Percentiles rank a stretch among this genome's conserved stretches.
Evolutionary conservation across 1,140 invertebrate species (phyloP).

Genomic region (Lepidurus packardi): DNA sequence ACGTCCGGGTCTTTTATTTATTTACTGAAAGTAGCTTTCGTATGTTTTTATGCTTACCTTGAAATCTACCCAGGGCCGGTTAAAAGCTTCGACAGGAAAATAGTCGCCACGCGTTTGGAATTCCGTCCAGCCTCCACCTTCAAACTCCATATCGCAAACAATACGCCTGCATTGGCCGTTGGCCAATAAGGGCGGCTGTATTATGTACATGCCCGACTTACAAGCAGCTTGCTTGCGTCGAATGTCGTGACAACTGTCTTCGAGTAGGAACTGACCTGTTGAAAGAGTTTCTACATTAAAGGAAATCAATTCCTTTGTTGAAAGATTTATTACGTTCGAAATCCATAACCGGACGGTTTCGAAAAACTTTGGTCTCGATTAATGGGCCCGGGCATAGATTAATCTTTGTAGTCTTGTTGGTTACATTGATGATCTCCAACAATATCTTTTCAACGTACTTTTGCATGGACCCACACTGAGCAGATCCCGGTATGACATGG

Average conservation of each 20-base stretch:
- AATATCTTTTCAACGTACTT: not conserved
- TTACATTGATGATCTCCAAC: not conserved
- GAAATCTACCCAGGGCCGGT: not conserved
- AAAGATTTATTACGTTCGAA: not conserved
- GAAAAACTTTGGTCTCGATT: not conserved
- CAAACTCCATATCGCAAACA: not conserved
- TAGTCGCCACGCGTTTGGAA: not conserved
- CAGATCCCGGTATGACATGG: not conserved
- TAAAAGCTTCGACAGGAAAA: not conserved
- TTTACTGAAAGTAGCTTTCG: not conserved
- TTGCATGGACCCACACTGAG: not conserved
- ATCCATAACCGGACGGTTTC: not conserved
- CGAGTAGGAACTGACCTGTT: not conserved
- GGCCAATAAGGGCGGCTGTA: not conserved
- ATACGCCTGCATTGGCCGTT: not conserved
- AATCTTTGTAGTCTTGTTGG: not conserved
- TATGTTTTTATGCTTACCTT: not conserved
- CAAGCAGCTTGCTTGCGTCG: not conserved
- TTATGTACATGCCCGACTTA: not conserved
- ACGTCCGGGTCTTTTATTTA: not conserved
- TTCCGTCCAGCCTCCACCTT: conserved; percentile 5
- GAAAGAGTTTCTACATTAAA: not conserved
- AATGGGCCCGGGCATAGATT: not conserved
- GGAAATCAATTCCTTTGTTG: not conserved
- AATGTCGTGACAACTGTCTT: not conserved